Evolutionary conservation across 2,113 vertebrate genomes (phyloP).

Genomic region (Pipa parva): DNA sequence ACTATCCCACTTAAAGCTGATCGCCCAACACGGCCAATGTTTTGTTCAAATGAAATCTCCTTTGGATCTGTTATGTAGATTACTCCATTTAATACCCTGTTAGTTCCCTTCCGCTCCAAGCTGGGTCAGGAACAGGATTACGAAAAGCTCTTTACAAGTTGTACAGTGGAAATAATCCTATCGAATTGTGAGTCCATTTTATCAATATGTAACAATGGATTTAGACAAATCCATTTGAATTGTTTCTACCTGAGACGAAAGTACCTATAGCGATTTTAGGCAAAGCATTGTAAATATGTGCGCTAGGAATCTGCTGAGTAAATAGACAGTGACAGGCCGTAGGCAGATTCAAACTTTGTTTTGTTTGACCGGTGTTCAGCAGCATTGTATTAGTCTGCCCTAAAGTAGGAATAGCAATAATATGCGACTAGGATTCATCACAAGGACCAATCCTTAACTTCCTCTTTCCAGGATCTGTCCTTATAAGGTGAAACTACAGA

Average conservation of each 20-base stretch:
- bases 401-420: slow-evolving; percentile 10
- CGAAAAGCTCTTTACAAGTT: not conserved
- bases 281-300: not conserved
- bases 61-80: no score
- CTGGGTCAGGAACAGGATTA: not conserved
- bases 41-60: no score
- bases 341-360: not conserved
- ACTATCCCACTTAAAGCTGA: no score
- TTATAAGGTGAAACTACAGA: slow-evolving; percentile 41
- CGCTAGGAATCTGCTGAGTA: not conserved
- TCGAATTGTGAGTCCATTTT: not conserved
- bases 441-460: slow-evolving; percentile 31
- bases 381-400: not conserved
- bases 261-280: not conserved
- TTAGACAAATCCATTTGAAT: no score
- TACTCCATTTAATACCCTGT: not conserved
- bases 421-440: slow-evolving; percentile 8
- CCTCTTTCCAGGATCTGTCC: slow-evolving; percentile 39
- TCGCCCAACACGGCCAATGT: no score
- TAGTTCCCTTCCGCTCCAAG: not conserved
- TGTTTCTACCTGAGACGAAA: not conserved
- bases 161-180: not conserved
- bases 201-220: no score
- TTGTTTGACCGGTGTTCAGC: no score
- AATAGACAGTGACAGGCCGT: not conserved